These are phyloP conservation scores for Eudyptes chrysolophus DNA, from an alignment of 2,113 vertebrate genomes.

Conservation along the genomic window DNA sequence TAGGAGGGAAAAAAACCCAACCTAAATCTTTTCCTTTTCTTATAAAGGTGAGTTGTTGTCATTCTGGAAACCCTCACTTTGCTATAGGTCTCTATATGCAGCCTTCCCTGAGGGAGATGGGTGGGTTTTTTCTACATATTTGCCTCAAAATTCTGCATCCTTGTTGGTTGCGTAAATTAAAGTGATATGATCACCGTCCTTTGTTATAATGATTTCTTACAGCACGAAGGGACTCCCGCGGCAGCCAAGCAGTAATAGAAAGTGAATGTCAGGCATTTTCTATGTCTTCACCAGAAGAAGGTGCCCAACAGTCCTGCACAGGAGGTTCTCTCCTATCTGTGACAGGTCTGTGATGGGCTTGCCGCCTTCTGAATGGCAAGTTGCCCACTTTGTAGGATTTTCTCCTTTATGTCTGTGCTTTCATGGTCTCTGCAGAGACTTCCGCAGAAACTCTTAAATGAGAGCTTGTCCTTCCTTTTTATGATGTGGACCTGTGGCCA, in stretches of 20 bases:
- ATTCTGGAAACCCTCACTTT: background rate
- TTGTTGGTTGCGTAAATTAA: background rate
- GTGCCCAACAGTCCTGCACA: background rate
- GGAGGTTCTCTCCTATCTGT: background rate
- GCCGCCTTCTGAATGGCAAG: background rate
- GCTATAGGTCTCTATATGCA: background rate
- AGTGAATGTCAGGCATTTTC: background rate
- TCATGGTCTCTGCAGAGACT: background rate
- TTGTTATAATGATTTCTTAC: background rate
- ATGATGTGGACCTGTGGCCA: background rate
- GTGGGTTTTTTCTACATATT: background rate
- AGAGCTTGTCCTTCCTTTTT: background rate
- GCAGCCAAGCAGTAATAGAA: background rate
- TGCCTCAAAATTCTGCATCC: background rate
- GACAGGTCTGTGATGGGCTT: background rate
- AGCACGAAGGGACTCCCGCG: background rate
- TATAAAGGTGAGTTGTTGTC: background rate
- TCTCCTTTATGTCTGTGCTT: background rate
- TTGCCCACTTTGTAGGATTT: background rate
- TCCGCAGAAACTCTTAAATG: background rate
- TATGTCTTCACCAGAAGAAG: background rate
- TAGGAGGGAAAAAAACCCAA: rapidly evolving
- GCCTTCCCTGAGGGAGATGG: background rate
- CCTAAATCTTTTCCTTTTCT: background rate
- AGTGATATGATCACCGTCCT: background rate